Conservation (phyloP, 1,140 invertebrate genomes). For the Mizuhopecten yessoensis region DNA sequence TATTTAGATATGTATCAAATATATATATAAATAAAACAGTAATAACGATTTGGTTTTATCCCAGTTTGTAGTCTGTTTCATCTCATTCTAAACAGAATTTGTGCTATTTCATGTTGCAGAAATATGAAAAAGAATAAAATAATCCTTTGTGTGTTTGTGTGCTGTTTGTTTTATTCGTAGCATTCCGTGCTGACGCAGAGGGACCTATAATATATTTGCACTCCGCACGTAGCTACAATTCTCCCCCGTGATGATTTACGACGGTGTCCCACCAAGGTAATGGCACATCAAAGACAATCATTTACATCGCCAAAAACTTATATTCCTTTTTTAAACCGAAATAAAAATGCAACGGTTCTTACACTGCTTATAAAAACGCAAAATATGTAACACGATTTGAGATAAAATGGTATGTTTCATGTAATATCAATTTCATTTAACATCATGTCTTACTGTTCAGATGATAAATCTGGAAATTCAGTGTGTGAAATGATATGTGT, state of each 20-base stretch:
- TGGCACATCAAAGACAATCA: neutral
- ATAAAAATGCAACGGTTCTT: neutral
- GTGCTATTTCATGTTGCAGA: neutral
- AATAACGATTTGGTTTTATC: neutral
- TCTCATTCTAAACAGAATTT: neutral
- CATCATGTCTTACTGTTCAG: neutral
- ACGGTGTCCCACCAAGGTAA: neutral
- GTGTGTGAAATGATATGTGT: neutral
- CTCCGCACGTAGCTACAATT: neutral
- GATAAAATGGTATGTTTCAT: conserved; percentile 30
- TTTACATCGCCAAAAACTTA: neutral
- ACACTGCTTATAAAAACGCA: neutral
- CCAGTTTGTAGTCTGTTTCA: neutral
- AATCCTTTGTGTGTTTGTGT: neutral
- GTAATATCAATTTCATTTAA: neutral
- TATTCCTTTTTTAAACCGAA: neutral
- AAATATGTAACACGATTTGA: neutral
- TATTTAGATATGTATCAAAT: neutral
- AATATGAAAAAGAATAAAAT: neutral
- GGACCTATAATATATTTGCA: neutral
- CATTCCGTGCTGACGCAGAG: neutral
- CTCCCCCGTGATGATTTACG: neutral
- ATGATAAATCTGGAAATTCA: conserved; percentile 17
- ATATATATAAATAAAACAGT: neutral
- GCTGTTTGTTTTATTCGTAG: neutral